These are phyloP conservation scores for Reinhardtius hippoglossoides DNA, from an alignment of 2,113 vertebrate genomes.

Conservation along the genomic window DNA sequence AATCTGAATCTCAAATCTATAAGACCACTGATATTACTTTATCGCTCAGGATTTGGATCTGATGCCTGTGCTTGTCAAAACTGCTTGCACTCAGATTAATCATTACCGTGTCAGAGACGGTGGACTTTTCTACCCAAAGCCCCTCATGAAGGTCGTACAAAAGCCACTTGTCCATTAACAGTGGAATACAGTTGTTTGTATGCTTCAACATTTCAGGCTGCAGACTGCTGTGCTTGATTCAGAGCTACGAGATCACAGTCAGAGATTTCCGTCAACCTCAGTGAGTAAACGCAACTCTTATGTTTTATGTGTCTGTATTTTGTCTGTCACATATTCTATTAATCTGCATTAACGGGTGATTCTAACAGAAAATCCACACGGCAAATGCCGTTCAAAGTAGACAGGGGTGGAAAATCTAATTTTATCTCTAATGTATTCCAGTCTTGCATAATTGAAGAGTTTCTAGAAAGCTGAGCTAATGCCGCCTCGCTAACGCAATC, in stretches of 20 bases:
- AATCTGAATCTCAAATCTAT: neutral
- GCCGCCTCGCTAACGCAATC: no score
- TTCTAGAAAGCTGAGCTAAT: no score
- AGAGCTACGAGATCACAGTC: neutral
- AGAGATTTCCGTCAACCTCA: neutral
- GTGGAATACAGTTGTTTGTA: neutral
- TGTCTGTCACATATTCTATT: constrained; percentile 1
- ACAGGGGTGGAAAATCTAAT: no score
- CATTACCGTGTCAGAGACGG: constrained; percentile 10
- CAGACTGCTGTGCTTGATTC: neutral
- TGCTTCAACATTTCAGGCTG: neutral
- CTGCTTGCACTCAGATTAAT: constrained; percentile 11
- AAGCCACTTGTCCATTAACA: constrained; percentile 16
- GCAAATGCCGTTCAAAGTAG: neutral
- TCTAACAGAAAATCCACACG: neutral
- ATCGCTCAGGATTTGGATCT: neutral
- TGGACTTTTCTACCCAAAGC: constrained; percentile 7
- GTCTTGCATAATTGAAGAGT: neutral
- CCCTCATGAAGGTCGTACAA: neutral
- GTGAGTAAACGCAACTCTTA: neutral
- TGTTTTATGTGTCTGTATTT: neutral
- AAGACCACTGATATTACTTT: neutral
- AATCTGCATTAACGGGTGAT: neutral
- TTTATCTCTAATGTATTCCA: no score
- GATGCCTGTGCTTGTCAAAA: neutral